Evolutionary conservation across 2,888 invertebrate species (phyloP), one percentile per base, ranked within the genome.

Genomic region (Mythimna vitellina): DNA sequence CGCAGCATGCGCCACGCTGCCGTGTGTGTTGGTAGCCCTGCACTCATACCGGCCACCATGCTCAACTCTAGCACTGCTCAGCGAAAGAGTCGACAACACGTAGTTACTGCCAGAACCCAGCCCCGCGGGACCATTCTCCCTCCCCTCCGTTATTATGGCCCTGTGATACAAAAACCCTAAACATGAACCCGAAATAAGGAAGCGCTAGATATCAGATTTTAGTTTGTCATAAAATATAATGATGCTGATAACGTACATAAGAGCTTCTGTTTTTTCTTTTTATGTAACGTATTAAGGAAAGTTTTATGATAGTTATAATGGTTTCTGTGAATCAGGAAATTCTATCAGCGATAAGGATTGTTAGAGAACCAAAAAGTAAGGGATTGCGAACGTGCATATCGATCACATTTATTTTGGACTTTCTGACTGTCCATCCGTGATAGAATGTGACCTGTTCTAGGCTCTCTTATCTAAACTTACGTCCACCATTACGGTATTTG

Each of bases 21-120:
- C 98, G 85, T 98, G 97, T 20, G 97, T 96, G 92, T 98, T 98
- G 80, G 97, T 96, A 1, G 98, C 98, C 60, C 97, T 96, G 90
- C 99, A 99, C 80, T 98, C 98, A 92, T 99, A 99, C 54, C 98
- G 96, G 0, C 98, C 99, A 3, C 98, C 98, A 89, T 99, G 98
- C 86, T 98, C 98, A 35, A 98, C 97, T 49, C 97, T 96, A 9
- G 98, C 98, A 78, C 97, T 97, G 79, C 97, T 97, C 87, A 98
- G 97, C 89, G 98, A 98, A 85, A 98, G 96, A 88, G 98, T 98
- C 87, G 98, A 98, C 91, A 98, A 97, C 82, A 98, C 98, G 92
- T 98, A 98, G 87, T 98, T 98, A 78, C 89, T 92, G 69, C 91
- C 92, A 0, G 94, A 86, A 0, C 95, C 92, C 38, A 95, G 87